Base-by-base conservation (phyloP, 53 echinoderm and acorn worm genomes). In the Echinarachnius parma region DNA sequence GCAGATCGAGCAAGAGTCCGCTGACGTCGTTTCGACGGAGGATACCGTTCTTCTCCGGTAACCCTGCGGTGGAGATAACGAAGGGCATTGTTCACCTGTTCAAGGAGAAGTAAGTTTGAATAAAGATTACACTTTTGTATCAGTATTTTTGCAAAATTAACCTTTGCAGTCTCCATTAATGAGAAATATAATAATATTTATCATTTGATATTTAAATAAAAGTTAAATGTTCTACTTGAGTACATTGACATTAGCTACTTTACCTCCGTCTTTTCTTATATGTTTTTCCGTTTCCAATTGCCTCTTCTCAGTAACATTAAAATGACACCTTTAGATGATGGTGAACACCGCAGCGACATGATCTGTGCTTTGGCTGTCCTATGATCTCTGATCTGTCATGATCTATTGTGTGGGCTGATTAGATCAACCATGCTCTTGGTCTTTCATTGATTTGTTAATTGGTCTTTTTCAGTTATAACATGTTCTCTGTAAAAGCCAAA, bases 71-170 rank as follows among this genome's bases (percentile, higher is more conserved):
- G 16, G 95, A 94, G 36, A 66, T 94, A 37, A 94, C 95, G 3
- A 94, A 94, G 36, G 95, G 95, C 15, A 94, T 90, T 28, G 79
- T 94, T 36, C 95, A 94, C 60, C 79, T 94, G n/a, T 94, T 86
- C 75, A 94, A 94, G 66, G 95, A 94, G 52, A 94, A 86, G 95
- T 94, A 60, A 94, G 90, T 86, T 44, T 54, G 2, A 24, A 8
- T 24, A 5, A 54, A 9, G 25, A 8, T 24, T 5, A 54, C 20
- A 8, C 25, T 24, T 54, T 21, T 54, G 55, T n/a, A n/a, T n/a
- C n/a, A n/a, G n/a, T n/a, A n/a, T n/a, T n/a, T n/a, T n/a, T n/a
- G n/a, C n/a, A n/a, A n/a, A n/a, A n/a, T n/a, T n/a, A n/a, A n/a
- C n/a, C n/a, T n/a, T n/a, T n/a, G n/a, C n/a, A n/a, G n/a, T n/a